Base-by-base conservation (phyloP, 2,888 invertebrate genomes). In the Microctonus aethiopoides region DNA sequence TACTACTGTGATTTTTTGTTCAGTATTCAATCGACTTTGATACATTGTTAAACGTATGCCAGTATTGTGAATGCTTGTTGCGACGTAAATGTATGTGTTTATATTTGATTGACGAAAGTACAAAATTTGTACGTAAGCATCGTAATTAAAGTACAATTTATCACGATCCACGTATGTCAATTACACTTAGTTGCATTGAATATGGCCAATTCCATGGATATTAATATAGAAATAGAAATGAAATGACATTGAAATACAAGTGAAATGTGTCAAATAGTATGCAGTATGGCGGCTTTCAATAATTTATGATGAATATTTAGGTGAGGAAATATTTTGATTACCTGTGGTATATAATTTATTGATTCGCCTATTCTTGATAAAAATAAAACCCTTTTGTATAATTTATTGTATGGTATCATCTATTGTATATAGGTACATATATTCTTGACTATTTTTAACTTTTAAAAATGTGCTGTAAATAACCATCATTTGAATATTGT, bases 251-350 rank as follows among this genome's bases (percentile, higher is more conserved):
- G n/a, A 7, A 16, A n/a, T 46, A n/a, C 7, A n/a, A 24, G 22
- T 13, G 10, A 32, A 62, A 62, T 62, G 16, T 51, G 29, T 51
- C 29, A 29, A 62, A 62, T 41, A 9, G 26, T 41, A n/a, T 32
- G 16, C 65, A 65, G 65, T 65, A 65, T 65, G 65, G 65, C 65
- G 65, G 13, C 56, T 54, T 39, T 11, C 26, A 29, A 51, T 46
- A 16, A 46, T 26, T 52, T 13, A 6, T 64, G 46, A 63, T 63
- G 24, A 36, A 52, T 56, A 46, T 36, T 24, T 56, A 65, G 65
- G 65, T 65, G 41, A 65, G 65, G 56, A 24, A 36, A 56, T 46
- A 51, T 16, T 46, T 39, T n/a, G n/a, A 29, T 41, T 46, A 46
- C 16, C 46, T 62, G 32, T 29, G 46, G 10, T 60, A 20, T 36